Base-by-base conservation (phyloP, 2,888 invertebrate species). In the Muschampia plurimacula region DNA sequence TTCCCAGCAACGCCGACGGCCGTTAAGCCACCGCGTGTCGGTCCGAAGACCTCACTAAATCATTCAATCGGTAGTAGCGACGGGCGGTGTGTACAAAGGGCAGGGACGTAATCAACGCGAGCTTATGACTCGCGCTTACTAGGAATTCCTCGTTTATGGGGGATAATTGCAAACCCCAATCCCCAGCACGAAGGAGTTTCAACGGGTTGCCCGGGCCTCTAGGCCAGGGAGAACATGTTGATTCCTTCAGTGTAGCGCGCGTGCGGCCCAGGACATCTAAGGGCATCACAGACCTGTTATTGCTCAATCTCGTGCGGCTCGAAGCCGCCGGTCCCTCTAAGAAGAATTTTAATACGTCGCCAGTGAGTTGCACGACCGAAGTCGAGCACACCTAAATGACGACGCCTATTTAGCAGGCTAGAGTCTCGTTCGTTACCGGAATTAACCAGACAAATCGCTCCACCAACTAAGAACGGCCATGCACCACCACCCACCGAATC, bases 41-140 rank as follows among this genome's bases (percentile, higher is more conserved):
- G 59, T 59, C 59, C 59, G 59, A 59, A 59, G 59, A 32, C 59
- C 57, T 57, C 57, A 57, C 57, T 32, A 32, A 57, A 32, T 32
- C 57, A 57, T 57, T 57, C 57, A 57, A 57, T 57, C 57, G 57
- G 57, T 57, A 57, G 57, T 57, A 57, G 57, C 57, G 57, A 57
- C 57, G 57, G 57, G 57, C 57, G 57, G 57, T 57, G 57, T 57
- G 57, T 57, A 57, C 57, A 57, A 57, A 57, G 57, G 57, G 57
- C 57, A 57, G 57, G 57, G 57, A 57, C 57, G 28, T 57, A 57
- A 57, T 57, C 57, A 32, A 32, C 57, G 28, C 57, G 57, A 57
- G 57, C 57, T 57, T 32, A 57, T 57, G 57, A 57, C 57, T 57
- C 57, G 57, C 28, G 57, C 57, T 32, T 57, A 57, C 57, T 57